Percentiles rank a stretch among this genome's conserved stretches.
Conservation (phyloP, 2,888 invertebrate genomes). For the Pandemis corylana region DNA sequence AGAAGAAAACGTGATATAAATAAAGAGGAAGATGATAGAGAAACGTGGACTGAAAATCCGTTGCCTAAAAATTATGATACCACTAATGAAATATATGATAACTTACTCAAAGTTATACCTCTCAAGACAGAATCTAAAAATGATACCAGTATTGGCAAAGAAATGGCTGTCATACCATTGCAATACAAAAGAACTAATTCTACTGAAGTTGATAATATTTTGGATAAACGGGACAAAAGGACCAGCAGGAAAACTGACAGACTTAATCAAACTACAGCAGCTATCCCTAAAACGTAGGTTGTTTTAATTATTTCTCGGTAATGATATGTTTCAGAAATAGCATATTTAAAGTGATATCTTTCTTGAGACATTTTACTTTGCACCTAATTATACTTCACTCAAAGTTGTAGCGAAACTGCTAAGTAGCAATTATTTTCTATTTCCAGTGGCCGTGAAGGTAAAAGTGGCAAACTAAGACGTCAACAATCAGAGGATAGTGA, state of each 20-base stretch:
- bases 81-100: constrained; percentile 56
- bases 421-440: constrained; percentile 1
- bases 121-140: constrained; percentile 53
- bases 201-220: constrained; percentile 69
- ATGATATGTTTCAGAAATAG: neutral
- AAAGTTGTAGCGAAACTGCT: too few relatives aligned
- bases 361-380: neutral
- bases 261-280: constrained; percentile 79
- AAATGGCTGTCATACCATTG: constrained; percentile 70
- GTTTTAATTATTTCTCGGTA: constrained; percentile 1
- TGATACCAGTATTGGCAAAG: constrained; percentile 53
- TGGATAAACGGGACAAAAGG: constrained; percentile 78
- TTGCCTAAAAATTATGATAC: constrained; percentile 52
- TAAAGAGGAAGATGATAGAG: constrained; percentile 62
- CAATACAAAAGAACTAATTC: constrained; percentile 74
- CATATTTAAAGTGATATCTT: too few relatives aligned
- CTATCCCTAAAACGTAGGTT: constrained; percentile 80
- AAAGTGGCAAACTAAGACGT: constrained; percentile 70
- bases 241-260: constrained; percentile 82
- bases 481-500: constrained; percentile 57
- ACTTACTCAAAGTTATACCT: constrained; percentile 73
- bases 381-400: neutral
- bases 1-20: constrained; percentile 66
- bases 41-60: constrained; percentile 60
- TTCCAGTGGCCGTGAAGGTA: constrained; percentile 76